Evolutionary conservation across 2,797 vertebrate species (phyloP).

Genomic region (Acridotheres tristis): DNA sequence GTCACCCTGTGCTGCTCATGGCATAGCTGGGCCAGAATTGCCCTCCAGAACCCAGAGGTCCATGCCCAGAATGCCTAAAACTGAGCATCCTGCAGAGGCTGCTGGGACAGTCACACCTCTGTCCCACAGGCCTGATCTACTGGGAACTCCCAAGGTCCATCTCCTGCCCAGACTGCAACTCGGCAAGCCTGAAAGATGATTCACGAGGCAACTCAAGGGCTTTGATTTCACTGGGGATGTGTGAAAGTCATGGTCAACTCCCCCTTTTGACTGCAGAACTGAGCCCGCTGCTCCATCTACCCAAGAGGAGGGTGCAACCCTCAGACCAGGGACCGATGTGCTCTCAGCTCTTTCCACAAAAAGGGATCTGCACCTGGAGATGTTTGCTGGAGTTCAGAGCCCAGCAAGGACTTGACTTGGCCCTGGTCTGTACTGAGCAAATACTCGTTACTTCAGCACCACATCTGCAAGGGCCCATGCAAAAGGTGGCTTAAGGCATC

Average conservation of each 20-base stretch:
- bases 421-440: background rate
- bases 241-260: background rate
- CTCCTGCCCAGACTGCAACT: background rate
- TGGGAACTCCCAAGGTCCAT: background rate
- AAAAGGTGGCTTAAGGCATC: accelerated
- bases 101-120: background rate
- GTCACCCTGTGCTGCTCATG: background rate
- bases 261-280: background rate
- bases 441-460: background rate
- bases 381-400: background rate
- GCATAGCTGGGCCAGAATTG: background rate
- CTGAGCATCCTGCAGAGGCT: background rate
- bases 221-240: background rate
- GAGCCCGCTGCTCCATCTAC: background rate
- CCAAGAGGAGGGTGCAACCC: background rate
- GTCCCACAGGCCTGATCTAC: background rate
- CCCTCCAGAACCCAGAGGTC: background rate
- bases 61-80: background rate
- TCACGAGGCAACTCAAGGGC: background rate
- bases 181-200: background rate
- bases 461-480: background rate
- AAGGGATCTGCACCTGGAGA: background rate
- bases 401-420: background rate
- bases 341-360: background rate
- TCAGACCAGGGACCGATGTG: background rate